Conservation (phyloP, 2,113 vertebrate species). For the Bubo bubo region DNA sequence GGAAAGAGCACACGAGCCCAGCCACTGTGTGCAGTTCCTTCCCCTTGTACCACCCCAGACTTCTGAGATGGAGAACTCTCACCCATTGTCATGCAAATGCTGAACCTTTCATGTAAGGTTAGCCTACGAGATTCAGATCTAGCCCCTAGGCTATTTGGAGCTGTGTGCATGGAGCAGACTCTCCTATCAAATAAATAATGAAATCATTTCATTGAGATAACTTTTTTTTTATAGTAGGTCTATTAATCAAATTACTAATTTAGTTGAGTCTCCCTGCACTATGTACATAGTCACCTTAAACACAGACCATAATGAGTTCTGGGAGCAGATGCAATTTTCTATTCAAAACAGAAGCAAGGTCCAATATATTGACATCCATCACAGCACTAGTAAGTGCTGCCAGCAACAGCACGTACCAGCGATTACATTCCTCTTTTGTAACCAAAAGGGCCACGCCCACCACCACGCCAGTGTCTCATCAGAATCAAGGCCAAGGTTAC, state of each 20-base stretch:
- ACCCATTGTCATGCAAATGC: fast-evolving
- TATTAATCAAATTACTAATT: background rate
- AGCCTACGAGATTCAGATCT: background rate
- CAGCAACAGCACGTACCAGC: background rate
- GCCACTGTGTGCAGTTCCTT: background rate
- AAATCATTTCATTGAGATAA: background rate
- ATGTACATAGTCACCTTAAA: background rate
- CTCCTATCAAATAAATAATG: background rate
- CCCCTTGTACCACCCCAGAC: background rate
- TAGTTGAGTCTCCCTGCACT: background rate
- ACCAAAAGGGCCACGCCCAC: background rate
- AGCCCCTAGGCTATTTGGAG: background rate
- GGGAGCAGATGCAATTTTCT: background rate
- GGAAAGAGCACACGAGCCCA: background rate
- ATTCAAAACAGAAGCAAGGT: background rate
- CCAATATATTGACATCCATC: background rate
- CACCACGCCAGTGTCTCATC: background rate
- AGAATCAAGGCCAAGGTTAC: background rate
- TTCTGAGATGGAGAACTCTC: background rate
- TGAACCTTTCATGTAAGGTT: fast-evolving
- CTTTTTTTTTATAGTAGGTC: background rate
- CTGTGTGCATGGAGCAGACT: background rate
- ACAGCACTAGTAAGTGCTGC: background rate
- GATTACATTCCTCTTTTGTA: background rate
- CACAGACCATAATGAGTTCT: background rate